These are phyloP conservation scores for Lymantria dispar DNA, from an alignment of 2,888 invertebrate species.

Conservation along the genomic window DNA sequence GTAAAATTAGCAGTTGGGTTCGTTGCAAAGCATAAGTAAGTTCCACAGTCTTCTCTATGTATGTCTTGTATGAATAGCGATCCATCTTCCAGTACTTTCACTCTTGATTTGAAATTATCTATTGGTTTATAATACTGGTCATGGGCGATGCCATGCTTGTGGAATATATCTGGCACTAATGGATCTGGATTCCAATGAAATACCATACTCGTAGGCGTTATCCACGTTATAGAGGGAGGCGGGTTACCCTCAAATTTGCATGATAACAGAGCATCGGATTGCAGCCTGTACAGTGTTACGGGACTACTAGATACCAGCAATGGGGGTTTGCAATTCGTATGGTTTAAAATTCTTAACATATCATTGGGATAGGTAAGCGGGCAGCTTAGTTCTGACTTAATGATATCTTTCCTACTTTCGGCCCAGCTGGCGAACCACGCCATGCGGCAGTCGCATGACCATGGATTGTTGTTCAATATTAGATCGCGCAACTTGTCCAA, in stretches of 20 bases:
- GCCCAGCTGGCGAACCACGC: constrained; percentile 86
- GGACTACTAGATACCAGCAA: constrained; percentile 83
- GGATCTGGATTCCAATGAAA: constrained; percentile 90
- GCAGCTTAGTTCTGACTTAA: constrained; percentile 85
- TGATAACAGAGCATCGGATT: constrained; percentile 86
- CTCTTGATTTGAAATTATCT: constrained; percentile 78
- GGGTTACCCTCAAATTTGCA: constrained; percentile 91
- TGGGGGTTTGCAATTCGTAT: constrained; percentile 87
- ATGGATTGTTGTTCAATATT: constrained; percentile 88
- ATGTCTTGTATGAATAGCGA: constrained; percentile 88
- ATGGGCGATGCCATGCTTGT: constrained; percentile 85
- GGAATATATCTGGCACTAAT: constrained; percentile 84
- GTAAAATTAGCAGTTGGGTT: constrained; percentile 92
- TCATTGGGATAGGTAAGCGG: constrained; percentile 85
- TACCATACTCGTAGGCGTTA: constrained; percentile 88
- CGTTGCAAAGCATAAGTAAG: constrained; percentile 92
- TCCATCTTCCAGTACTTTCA: constrained; percentile 88
- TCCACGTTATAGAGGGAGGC: constrained; percentile 91
- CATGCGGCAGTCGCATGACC: constrained; percentile 94
- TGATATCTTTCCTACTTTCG: constrained; percentile 71
- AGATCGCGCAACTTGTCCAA: constrained; percentile 84
- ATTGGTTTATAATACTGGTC: constrained; percentile 72
- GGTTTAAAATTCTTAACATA: constrained; percentile 86
- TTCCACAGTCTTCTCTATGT: constrained; percentile 90
- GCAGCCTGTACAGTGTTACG: constrained; percentile 84